Conservation (phyloP, 2,113 vertebrate genomes). For the Prochilodus magdalenae region DNA sequence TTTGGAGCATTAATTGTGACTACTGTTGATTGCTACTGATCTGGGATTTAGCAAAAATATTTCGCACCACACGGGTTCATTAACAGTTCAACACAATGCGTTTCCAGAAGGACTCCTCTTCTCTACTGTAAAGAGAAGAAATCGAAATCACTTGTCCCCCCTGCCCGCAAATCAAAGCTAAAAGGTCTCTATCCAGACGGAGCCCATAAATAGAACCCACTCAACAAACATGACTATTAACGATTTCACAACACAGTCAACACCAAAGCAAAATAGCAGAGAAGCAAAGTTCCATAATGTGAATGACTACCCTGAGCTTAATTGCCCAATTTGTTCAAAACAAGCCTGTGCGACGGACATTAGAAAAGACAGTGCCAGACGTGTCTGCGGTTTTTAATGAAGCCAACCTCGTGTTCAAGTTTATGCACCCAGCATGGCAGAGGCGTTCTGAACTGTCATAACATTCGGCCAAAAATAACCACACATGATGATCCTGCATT, state of each 20-base stretch:
- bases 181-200: not conserved
- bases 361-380: not conserved
- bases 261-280: conserved; percentile 20
- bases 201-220: not conserved
- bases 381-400: conserved; percentile 1
- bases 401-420: not conserved
- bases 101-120: not conserved
- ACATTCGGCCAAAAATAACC: not conserved
- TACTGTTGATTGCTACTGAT: too few relatives aligned
- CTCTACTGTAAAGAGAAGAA: not conserved
- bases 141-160: too few relatives aligned
- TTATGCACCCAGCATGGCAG: not conserved
- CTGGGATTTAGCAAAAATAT: too few relatives aligned
- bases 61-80: too few relatives aligned
- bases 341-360: conserved; percentile 1
- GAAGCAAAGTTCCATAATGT: conserved; percentile 6
- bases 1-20: too few relatives aligned
- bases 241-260: not conserved
- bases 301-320: not conserved
- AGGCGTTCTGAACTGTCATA: not conserved
- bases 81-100: too few relatives aligned
- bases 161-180: not conserved
- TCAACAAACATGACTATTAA: too few relatives aligned
- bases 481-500: not conserved
- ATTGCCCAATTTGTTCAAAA: conserved; percentile 14